Conservation (phyloP, 2,888 invertebrate genomes). For the Eubasilissa splendida region DNA sequence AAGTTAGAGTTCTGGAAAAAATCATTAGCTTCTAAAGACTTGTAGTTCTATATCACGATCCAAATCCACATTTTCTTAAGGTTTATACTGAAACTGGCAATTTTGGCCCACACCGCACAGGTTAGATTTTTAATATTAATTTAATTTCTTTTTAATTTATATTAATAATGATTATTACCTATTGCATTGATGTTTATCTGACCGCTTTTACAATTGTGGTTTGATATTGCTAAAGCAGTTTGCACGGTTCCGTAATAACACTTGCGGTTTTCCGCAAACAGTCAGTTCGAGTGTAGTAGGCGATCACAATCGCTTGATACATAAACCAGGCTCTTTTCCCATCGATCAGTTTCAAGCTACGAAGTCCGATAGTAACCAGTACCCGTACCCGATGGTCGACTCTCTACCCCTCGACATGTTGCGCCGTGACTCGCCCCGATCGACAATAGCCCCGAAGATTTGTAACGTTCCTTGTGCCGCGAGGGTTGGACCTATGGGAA, state of each 20-base stretch:
- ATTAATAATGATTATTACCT: too few species aligned
- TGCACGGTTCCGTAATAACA: background rate
- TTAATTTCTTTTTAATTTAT: too few species aligned
- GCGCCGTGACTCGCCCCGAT: background rate
- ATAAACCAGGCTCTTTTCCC: background rate
- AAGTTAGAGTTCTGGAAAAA: too few species aligned
- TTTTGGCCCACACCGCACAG: too few species aligned
- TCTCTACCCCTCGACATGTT: too few species aligned
- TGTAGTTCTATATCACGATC: too few species aligned
- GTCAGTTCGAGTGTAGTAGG: background rate
- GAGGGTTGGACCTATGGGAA: conserved; percentile 1
- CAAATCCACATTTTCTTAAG: too few species aligned
- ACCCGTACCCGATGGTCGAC: too few species aligned
- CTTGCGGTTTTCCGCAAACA: background rate
- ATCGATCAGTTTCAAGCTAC: background rate
- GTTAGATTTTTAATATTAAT: too few species aligned
- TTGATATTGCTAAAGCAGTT: conserved; percentile 3
- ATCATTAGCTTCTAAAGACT: too few species aligned
- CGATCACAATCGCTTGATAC: background rate
- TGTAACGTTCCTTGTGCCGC: background rate
- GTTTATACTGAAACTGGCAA: too few species aligned
- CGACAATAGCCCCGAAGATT: background rate
- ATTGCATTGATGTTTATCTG: background rate
- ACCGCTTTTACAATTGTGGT: conserved; percentile 9
- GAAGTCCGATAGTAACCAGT: too few species aligned